phyloP scores from a whole-genome alignment of 2,797 vertebrate species.

The Nyctibius grandis region DNA sequence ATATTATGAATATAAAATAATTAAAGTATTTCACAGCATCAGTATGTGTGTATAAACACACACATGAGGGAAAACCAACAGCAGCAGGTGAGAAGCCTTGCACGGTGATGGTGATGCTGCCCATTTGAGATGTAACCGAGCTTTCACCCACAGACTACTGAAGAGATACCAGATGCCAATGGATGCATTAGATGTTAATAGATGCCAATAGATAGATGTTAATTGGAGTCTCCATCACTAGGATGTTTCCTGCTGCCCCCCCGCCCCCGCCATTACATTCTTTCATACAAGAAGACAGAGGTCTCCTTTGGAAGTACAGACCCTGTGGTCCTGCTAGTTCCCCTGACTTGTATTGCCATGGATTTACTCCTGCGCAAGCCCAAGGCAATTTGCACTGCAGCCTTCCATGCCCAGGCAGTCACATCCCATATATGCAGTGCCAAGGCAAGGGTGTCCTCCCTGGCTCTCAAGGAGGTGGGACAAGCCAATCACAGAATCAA shows the following conservation, averaged over 20 bases:
- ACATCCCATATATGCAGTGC: accelerated
- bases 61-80: neutral
- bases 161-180: neutral
- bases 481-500: accelerated
- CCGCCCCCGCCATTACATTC: neutral
- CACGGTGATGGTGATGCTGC: neutral
- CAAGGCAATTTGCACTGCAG: neutral
- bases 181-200: neutral
- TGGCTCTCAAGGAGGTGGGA: neutral
- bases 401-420: neutral
- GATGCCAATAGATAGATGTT: neutral
- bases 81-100: neutral
- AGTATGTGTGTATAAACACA: neutral
- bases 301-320: neutral
- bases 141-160: neutral
- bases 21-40: neutral
- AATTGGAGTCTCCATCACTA: too few species aligned
- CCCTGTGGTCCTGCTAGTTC: neutral
- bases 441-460: neutral
- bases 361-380: neutral
- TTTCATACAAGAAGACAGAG: neutral
- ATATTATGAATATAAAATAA: neutral
- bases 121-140: neutral
- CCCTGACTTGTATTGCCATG: neutral
- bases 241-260: neutral